Evolutionary conservation across 2,113 vertebrate species (phyloP), one percentile per base, ranked within the genome.

Genomic region (Penelope pileata): DNA sequence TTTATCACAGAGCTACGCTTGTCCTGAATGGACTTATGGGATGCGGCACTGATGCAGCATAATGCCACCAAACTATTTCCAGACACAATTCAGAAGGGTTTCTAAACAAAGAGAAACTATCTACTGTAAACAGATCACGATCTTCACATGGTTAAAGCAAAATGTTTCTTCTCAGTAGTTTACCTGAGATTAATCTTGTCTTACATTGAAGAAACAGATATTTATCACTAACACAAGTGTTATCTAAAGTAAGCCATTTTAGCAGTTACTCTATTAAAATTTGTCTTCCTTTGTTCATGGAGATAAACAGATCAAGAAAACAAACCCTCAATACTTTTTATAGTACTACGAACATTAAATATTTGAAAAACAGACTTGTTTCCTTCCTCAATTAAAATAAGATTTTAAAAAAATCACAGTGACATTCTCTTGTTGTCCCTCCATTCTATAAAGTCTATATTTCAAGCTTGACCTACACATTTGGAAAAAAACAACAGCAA

Each of bases 11-110:
- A 85, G 27, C 30, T 78, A 45, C 83, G 32, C 9, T 51, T 7
- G 14, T 23, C 5, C 0, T 1, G 12, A 74, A 70, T 5, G 62
- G 66, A 51, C 1, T 18, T 47, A 47, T 17, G 12, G 23, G 26
- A 53, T 40, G 59, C 2, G 14, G 36, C 13, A 63, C 51, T 43
- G 64, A 34, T 0, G 0, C 23, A 74, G 19, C 0, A 1, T 11
- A 86, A 78, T 59, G 26, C 17, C 51, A 64, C 19, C 32, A 27
- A 91, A 92, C 47, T 0, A 0, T 56, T 63, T 64, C 43, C 43
- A 75, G 12, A 29, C 24, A 19, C 60, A 68, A 12, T 62, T 86
- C 40, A 76, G 38, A 64, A 50, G 23, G 13, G 43, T 29, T 74
- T 60, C 78, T 54, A 90, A 81, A 70, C 22, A 69, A 60, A 83